phyloP scores from a whole-genome alignment of 2,888 invertebrate genomes.

The Drosophila borealis region DNA sequence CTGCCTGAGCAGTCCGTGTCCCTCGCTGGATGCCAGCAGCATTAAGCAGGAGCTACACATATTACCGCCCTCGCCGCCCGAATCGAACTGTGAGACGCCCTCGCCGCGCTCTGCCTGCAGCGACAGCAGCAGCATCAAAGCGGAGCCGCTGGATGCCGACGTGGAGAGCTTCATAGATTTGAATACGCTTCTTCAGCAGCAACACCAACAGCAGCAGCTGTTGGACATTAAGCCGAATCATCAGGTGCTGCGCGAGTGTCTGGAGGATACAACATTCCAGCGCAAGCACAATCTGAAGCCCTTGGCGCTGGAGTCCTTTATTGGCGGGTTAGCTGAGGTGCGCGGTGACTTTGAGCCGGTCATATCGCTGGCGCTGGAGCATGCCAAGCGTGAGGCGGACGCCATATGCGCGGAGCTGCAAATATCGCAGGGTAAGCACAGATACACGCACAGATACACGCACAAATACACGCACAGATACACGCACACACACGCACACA shows the following conservation, averaged over 20 bases:
- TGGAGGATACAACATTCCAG: constrained; percentile 94
- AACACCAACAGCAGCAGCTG: constrained; percentile 59
- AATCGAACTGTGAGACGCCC: constrained; percentile 86
- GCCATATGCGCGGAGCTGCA: constrained; percentile 93
- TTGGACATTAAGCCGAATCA: constrained; percentile 87
- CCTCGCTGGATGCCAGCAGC: constrained; percentile 79
- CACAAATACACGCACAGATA: neutral
- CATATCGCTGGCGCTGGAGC: constrained; percentile 93
- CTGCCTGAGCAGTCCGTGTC: constrained; percentile 81
- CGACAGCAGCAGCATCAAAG: constrained; percentile 83
- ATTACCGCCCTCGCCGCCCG: constrained; percentile 87
- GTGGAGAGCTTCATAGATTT: constrained; percentile 83
- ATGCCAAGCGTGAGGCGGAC: constrained; percentile 93
- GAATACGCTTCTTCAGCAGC: constrained; percentile 75
- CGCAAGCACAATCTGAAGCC: constrained; percentile 93
- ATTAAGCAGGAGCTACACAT: constrained; percentile 86
- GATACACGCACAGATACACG: neutral
- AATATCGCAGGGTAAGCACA: constrained; percentile 93
- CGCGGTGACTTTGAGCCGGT: constrained; percentile 93
- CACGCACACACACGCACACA: neutral
- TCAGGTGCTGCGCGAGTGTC: constrained; percentile 91
- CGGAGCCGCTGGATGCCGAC: constrained; percentile 84
- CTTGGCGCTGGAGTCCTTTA: constrained; percentile 89
- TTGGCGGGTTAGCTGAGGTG: constrained; percentile 86
- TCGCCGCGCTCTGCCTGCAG: constrained; percentile 85